phyloP scores from a whole-genome alignment of 2,797 vertebrate genomes.

The Pagetopsis macropterus region DNA sequence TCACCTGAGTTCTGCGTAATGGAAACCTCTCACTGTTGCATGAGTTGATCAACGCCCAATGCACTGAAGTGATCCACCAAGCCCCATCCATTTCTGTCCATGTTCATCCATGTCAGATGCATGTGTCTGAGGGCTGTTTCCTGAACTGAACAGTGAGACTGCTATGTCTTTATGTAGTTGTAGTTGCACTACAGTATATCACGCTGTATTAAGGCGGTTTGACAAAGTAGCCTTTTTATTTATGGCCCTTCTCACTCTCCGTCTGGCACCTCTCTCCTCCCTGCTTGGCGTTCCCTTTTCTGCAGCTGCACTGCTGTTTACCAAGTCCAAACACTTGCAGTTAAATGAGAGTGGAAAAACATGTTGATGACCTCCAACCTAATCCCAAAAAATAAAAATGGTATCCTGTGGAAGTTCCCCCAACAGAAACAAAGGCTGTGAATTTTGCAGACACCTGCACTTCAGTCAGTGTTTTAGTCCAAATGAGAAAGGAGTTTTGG shows the following conservation, averaged over 20 bases:
- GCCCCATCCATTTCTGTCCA: conserved; percentile 2
- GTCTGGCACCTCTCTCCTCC: conserved; percentile 14
- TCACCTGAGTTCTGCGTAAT: conserved; percentile 41
- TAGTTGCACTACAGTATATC: conserved; percentile 2
- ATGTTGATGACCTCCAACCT: conserved; percentile 54
- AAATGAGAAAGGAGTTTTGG: conserved; percentile 1
- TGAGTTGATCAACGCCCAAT: conserved; percentile 38
- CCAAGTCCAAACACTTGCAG: conserved; percentile 28
- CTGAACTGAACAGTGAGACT: conserved; percentile 1
- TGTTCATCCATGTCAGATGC: conserved; percentile 7
- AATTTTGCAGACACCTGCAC: conserved; percentile 52
- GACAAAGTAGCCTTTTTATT: background rate
- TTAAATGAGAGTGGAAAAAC: conserved; percentile 77
- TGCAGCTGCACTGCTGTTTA: conserved; percentile 58
- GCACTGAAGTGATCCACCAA: conserved; percentile 16
- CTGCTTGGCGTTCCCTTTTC: conserved; percentile 2
- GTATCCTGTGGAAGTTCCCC: conserved; percentile 73
- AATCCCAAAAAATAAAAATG: conserved; percentile 33
- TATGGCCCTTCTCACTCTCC: background rate
- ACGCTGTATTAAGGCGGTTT: conserved; percentile 3
- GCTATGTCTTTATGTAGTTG: conserved; percentile 9
- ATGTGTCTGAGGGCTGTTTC: background rate
- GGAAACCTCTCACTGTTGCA: conserved; percentile 40
- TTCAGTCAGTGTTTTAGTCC: conserved; percentile 27
- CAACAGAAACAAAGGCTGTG: conserved; percentile 58